A percentile compares a stretch with the other conserved stretches of the same genome.
phyloP scores from a whole-genome alignment of 2,888 invertebrate genomes.

The Diaperis boleti region DNA sequence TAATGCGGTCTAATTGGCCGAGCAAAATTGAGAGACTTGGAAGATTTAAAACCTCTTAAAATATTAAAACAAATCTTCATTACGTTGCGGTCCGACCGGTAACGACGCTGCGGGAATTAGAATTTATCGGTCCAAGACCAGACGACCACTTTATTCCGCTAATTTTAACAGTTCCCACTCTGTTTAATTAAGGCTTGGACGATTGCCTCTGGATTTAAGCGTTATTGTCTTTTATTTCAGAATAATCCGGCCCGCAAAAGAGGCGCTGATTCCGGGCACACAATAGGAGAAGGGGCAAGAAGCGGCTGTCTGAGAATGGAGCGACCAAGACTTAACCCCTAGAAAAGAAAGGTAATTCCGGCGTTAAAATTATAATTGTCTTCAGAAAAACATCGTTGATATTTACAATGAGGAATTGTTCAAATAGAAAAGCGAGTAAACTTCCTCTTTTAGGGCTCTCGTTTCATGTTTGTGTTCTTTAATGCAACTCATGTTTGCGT shows the following conservation, averaged over 20 bases:
- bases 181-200: slow-evolving; percentile 21
- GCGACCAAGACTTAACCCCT: slow-evolving; percentile 20
- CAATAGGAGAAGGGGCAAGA: neutral
- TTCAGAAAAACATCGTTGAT: neutral
- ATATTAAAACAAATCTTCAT: slow-evolving; percentile 31
- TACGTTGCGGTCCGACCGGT: neutral
- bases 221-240: slow-evolving; percentile 16
- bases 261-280: slow-evolving; percentile 3
- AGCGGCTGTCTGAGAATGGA: neutral
- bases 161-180: slow-evolving; percentile 20
- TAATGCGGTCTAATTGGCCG: slow-evolving; percentile 22
- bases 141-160: neutral
- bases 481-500: no score
- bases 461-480: no score
- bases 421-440: no score
- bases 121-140: slow-evolving; percentile 1
- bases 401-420: no score
- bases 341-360: slow-evolving; percentile 31
- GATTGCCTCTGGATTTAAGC: slow-evolving; percentile 5
- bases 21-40: slow-evolving; percentile 8
- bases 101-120: neutral
- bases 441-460: no score
- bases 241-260: slow-evolving; percentile 4
- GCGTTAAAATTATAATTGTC: neutral
- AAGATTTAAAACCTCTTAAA: slow-evolving; percentile 8